These are phyloP conservation scores for Xenentodon cancila DNA, from an alignment of 2,797 vertebrate genomes.

Conservation along the genomic window DNA sequence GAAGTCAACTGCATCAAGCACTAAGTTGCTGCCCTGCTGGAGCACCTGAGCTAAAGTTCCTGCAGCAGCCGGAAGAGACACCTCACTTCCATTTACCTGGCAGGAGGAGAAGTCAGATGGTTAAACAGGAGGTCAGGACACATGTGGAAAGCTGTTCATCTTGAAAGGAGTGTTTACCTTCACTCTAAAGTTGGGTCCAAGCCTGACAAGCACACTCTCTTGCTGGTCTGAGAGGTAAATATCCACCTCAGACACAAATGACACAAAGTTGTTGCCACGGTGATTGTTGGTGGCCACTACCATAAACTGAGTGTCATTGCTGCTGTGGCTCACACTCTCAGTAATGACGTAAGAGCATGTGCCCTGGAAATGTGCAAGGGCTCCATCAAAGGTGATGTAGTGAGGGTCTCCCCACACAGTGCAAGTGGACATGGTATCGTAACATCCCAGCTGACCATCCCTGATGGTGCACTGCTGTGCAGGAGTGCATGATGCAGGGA, in stretches of 20 bases:
- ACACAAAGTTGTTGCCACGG: slow-evolving; percentile 66
- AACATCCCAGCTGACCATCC: slow-evolving; percentile 65
- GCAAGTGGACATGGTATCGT: slow-evolving; percentile 63
- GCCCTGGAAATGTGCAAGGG: slow-evolving; percentile 79
- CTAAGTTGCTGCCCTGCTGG: slow-evolving; percentile 31
- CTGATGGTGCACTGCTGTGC: slow-evolving; percentile 64
- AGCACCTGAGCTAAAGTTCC: slow-evolving; percentile 39
- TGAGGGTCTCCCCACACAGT: slow-evolving; percentile 80
- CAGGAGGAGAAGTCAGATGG: background rate
- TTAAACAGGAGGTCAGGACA: background rate
- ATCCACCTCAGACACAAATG: slow-evolving; percentile 74
- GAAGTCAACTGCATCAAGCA: slow-evolving; percentile 38
- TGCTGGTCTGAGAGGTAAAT: slow-evolving; percentile 53
- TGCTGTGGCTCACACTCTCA: slow-evolving; percentile 39
- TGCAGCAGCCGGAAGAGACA: slow-evolving; percentile 38
- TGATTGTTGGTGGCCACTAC: slow-evolving; percentile 72
- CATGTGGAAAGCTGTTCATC: background rate
- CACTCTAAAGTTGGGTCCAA: slow-evolving; percentile 64
- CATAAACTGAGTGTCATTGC: slow-evolving; percentile 51
- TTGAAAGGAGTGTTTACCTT: slow-evolving; percentile 38
- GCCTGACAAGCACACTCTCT: slow-evolving; percentile 39
- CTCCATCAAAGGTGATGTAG: slow-evolving; percentile 81
- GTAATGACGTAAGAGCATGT: slow-evolving; percentile 80
- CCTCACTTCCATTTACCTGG: slow-evolving; percentile 60
- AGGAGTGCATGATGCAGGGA: slow-evolving; percentile 42